phyloP scores from a whole-genome alignment of 2,888 invertebrate species.

The Eupithecia pulchellata region DNA sequence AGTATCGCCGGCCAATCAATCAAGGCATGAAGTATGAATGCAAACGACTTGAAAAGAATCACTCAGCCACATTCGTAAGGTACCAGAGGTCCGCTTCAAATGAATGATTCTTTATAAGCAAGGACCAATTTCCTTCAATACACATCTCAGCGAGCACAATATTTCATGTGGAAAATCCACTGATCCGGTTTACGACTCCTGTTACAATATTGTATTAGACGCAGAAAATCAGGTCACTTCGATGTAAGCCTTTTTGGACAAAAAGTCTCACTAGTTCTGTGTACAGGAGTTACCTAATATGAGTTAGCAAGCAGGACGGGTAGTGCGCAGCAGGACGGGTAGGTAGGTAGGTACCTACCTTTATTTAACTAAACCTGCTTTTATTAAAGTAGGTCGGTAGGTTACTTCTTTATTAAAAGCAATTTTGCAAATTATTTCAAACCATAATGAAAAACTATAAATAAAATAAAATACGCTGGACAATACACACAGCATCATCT shows the following conservation, averaged over 20 bases:
- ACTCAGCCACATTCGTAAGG: neutral
- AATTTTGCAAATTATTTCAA: too few species aligned
- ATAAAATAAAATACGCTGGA: too few species aligned
- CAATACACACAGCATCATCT: too few species aligned
- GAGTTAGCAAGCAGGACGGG: neutral
- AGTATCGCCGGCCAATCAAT: too few species aligned
- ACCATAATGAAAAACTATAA: too few species aligned
- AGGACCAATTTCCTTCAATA: conserved; percentile 7
- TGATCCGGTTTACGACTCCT: conserved; percentile 5
- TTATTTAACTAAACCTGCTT: neutral
- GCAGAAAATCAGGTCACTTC: conserved; percentile 8
- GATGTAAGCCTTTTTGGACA: neutral
- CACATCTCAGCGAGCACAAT: conserved; percentile 12
- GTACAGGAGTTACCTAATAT: neutral
- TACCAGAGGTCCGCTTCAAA: neutral
- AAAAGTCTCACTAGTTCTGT: neutral
- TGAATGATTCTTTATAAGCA: neutral
- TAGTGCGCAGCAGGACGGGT: too few species aligned
- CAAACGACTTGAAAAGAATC: neutral
- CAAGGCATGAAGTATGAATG: neutral
- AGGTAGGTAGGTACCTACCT: too few species aligned
- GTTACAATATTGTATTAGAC: neutral
- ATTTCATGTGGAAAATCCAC: conserved; percentile 2
- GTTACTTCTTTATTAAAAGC: neutral
- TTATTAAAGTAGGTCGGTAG: neutral